These are phyloP conservation scores for Crotalus helleri DNA, from an alignment of 2,113 vertebrate species.

Conservation along the genomic window DNA sequence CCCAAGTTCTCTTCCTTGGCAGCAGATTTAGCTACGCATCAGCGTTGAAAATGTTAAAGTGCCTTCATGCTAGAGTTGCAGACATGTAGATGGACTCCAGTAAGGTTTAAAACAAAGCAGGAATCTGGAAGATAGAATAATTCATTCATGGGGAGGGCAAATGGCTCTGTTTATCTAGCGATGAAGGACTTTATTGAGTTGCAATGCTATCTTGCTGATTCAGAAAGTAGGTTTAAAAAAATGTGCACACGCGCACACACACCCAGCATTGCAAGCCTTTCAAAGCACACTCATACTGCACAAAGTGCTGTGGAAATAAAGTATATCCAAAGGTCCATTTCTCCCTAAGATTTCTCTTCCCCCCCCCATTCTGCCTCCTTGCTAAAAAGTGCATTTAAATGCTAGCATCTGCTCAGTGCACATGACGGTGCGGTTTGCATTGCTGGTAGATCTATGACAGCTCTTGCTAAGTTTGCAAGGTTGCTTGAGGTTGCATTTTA, in stretches of 20 bases:
- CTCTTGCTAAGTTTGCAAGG: neutral
- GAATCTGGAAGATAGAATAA: neutral
- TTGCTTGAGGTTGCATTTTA: neutral
- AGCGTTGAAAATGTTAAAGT: neutral
- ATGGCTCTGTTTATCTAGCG: conserved; percentile 12
- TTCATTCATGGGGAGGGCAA: neutral
- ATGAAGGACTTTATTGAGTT: neutral
- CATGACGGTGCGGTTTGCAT: neutral
- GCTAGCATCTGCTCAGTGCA: neutral
- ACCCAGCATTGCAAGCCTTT: neutral
- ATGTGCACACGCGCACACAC: neutral
- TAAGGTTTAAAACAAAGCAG: neutral
- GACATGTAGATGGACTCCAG: neutral
- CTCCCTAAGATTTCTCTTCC: neutral
- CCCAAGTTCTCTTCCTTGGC: neutral
- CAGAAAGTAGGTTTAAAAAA: conserved; percentile 33
- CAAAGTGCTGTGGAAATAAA: conserved; percentile 7
- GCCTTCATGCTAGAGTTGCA: neutral
- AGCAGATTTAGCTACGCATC: neutral
- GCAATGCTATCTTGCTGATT: neutral
- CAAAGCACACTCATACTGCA: neutral
- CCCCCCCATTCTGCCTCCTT: neutral
- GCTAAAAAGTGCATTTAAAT: neutral
- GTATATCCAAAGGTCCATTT: neutral
- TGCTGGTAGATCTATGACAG: neutral